phyloP scores from a whole-genome alignment of 2,113 vertebrate species.

The Macrotis lagotis region DNA sequence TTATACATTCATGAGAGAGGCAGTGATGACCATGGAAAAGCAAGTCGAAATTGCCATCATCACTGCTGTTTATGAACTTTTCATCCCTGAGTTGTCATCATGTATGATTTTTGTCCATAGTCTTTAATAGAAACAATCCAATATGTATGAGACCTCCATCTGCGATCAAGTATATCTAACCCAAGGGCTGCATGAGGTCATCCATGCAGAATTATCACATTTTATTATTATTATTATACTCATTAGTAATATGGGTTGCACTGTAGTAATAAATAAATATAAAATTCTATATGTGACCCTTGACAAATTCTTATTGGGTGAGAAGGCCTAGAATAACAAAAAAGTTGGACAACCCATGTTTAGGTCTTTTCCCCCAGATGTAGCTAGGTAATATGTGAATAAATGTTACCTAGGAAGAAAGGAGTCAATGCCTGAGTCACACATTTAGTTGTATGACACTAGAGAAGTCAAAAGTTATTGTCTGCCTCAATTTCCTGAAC shows the following conservation, averaged over 20 bases:
- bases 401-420: neutral
- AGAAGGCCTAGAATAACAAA: too few relatives aligned
- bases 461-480: neutral
- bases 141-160: neutral
- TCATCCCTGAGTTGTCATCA: neutral
- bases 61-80: neutral
- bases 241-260: too few relatives aligned
- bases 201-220: too few relatives aligned
- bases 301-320: too few relatives aligned
- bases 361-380: neutral
- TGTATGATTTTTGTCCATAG: neutral
- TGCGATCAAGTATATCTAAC: too few relatives aligned
- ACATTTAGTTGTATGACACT: neutral
- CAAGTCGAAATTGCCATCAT: neutral
- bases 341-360: too few relatives aligned
- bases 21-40: neutral
- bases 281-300: too few relatives aligned
- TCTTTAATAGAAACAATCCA: neutral
- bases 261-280: too few relatives aligned
- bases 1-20: neutral
- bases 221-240: too few relatives aligned
- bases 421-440: neutral
- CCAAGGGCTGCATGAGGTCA: too few relatives aligned
- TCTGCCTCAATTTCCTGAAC: neutral
- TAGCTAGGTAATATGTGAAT: neutral